Evolutionary conservation across 2,113 vertebrate species (phyloP).

Genomic region (Amblyopsis rosae): DNA sequence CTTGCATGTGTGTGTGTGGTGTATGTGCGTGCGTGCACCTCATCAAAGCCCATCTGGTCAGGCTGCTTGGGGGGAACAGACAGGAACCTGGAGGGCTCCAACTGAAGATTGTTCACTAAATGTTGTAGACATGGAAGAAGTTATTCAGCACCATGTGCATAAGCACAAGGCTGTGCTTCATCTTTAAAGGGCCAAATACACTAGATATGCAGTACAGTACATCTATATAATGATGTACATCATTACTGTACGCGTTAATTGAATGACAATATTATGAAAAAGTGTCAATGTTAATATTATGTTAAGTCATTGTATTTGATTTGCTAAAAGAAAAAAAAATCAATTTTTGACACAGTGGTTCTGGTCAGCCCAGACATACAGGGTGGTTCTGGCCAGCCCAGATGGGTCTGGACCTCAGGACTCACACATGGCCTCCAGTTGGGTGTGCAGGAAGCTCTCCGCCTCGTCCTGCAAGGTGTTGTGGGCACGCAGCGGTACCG

Average conservation of each 20-base stretch:
- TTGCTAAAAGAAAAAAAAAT: neutral
- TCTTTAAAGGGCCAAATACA: too few relatives aligned
- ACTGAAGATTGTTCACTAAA: slow-evolving; percentile 78
- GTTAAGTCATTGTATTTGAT: too few relatives aligned
- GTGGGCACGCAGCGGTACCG: slow-evolving; percentile 80
- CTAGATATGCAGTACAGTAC: too few relatives aligned
- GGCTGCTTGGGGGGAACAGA: slow-evolving; percentile 70
- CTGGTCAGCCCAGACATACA: too few relatives aligned
- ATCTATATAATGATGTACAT: too few relatives aligned
- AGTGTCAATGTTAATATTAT: too few relatives aligned
- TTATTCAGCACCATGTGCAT: neutral
- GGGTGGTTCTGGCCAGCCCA: too few relatives aligned
- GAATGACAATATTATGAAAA: neutral
- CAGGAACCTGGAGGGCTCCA: slow-evolving; percentile 78
- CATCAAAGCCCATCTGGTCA: slow-evolving; percentile 88
- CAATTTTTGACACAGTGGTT: neutral
- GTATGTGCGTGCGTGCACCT: slow-evolving; percentile 70
- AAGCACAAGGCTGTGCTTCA: too few relatives aligned
- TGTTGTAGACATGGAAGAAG: slow-evolving; percentile 6
- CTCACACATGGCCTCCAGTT: slow-evolving; percentile 89
- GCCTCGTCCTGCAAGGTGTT: slow-evolving; percentile 82
- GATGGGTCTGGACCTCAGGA: slow-evolving; percentile 5
- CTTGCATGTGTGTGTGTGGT: neutral
- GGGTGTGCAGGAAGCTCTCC: slow-evolving; percentile 86
- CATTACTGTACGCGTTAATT: neutral